Conservation (phyloP, 92 coral and sea anemone species). For the Porites lobata region DNA sequence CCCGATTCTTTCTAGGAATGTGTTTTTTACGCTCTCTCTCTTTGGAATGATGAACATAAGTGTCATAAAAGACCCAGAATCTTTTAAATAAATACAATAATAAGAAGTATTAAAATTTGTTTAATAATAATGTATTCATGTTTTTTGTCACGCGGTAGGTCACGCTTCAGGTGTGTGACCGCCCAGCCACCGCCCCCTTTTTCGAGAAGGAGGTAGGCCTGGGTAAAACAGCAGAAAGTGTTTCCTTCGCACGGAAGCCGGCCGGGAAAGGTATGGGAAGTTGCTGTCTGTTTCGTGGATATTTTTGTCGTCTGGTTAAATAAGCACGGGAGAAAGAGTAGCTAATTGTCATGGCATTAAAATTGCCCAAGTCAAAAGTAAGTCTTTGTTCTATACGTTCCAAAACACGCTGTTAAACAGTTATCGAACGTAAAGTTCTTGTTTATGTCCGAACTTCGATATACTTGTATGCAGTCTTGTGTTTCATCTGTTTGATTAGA, state of each 20-base stretch:
- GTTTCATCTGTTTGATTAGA: not conserved
- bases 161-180: not conserved
- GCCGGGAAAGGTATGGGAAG: not conserved
- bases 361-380: constrained; percentile 40
- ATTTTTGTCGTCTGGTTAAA: not conserved
- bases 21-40: too few species aligned
- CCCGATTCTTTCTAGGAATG: too few species aligned
- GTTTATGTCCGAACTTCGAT: too few species aligned
- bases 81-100: too few species aligned
- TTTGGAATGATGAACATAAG: too few species aligned
- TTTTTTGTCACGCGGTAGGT: not conserved
- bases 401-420: not conserved
- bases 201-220: not conserved
- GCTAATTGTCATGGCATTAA: constrained; percentile 12
- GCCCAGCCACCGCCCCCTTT: not conserved
- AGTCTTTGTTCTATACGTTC: not conserved
- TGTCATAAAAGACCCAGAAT: too few species aligned
- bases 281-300: not conserved
- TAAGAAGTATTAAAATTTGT: too few species aligned
- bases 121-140: too few species aligned
- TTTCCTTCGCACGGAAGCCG: not conserved
- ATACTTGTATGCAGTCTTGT: not conserved
- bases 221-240: not conserved
- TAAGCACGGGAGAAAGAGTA: not conserved
- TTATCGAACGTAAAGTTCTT: not conserved